These are phyloP conservation scores for Microplitis deprimator DNA, from an alignment of 2,888 invertebrate genomes.

Conservation along the genomic window DNA sequence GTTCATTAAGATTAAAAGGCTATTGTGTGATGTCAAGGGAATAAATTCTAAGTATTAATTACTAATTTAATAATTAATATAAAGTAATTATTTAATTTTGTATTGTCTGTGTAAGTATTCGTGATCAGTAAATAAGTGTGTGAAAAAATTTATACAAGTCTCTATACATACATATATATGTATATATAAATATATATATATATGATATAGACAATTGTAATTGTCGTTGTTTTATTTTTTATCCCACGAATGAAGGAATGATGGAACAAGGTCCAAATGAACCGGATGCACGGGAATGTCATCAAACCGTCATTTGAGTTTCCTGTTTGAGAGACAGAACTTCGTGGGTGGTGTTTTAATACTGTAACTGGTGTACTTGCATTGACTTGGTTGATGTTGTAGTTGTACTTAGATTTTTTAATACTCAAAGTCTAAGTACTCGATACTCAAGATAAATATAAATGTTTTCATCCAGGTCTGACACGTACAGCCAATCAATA, in stretches of 20 bases:
- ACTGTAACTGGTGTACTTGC: neutral
- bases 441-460: neutral
- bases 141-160: too few species aligned
- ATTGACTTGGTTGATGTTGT: neutral
- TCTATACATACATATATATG: too few species aligned
- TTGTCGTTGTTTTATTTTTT: neutral
- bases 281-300: conserved; percentile 64
- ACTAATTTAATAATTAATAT: too few species aligned
- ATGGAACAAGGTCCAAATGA: conserved; percentile 59
- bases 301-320: conserved; percentile 60
- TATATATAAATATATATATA: neutral
- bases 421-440: neutral
- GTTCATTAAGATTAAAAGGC: neutral
- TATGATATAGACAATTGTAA: conserved; percentile 35
- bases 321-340: conserved; percentile 54
- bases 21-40: neutral
- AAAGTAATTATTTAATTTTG: too few species aligned
- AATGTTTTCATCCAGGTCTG: neutral
- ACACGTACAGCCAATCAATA: neutral
- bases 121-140: too few species aligned
- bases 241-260: conserved; percentile 38
- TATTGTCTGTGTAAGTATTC: too few species aligned
- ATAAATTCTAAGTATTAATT: too few species aligned
- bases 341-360: conserved; percentile 52
- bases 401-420: neutral